Percentiles rank a stretch among this genome's conserved stretches.
These are phyloP conservation scores for Holocentrus rufus DNA, from an alignment of 2,797 vertebrate species.

Conservation along the genomic window DNA sequence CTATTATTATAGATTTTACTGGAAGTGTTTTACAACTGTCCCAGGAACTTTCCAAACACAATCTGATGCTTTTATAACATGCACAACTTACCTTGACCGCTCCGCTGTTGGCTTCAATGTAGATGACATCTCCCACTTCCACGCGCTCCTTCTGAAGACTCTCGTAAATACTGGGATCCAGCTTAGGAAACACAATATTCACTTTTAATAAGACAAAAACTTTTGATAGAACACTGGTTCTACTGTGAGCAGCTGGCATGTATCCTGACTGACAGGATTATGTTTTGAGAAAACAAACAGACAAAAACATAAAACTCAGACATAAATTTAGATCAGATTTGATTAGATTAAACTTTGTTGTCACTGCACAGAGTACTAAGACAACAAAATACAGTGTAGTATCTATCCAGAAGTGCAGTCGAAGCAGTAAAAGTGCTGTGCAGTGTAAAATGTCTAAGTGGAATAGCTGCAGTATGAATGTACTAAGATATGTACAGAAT, in stretches of 20 bases:
- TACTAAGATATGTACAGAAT: too few species aligned
- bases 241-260: neutral
- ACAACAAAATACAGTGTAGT: too few species aligned
- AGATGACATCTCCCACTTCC: constrained; percentile 98
- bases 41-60: neutral
- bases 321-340: too few species aligned
- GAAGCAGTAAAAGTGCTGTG: too few species aligned
- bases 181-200: constrained; percentile 74
- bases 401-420: too few species aligned
- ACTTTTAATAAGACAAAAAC: constrained; percentile 8
- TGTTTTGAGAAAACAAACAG: too few species aligned
- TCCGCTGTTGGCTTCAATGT: constrained; percentile 99
- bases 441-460: too few species aligned
- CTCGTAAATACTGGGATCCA: constrained; percentile 99
- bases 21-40: neutral
- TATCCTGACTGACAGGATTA: too few species aligned
- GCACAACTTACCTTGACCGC: constrained; percentile 90
- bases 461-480: too few species aligned
- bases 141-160: constrained; percentile 98
- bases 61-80: neutral
- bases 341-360: too few species aligned
- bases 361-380: too few species aligned
- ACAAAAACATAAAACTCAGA: too few species aligned
- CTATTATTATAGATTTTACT: neutral
- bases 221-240: neutral